Evolutionary conservation across 2,888 invertebrate genomes (phyloP), one percentile per base, ranked within the genome.

Genomic region (Trileptium ribeirensis): DNA sequence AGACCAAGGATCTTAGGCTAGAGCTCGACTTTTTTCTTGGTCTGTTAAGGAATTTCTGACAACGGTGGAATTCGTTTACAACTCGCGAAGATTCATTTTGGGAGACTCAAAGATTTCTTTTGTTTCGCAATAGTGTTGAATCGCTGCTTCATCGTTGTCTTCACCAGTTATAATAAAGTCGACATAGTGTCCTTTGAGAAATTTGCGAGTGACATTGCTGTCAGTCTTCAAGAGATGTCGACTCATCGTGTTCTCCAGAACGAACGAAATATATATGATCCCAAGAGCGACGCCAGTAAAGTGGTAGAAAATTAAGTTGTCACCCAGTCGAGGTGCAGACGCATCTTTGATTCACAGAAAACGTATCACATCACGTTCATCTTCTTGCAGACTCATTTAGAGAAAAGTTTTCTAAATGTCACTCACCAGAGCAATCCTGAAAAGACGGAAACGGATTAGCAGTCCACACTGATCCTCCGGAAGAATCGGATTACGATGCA

Each of bases 401-500:
- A 82, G 79, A 64, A 85, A 85, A 1, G 84, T 83, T 67, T 85
- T 85, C 74, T 85, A 83, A 3, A 84, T 77, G 74, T 84, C 84
- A 19, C 83, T 74, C 0, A 83, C 38, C 1, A 85, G 24, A 0
- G 83, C 39, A n/a, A 67, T 78, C 2, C 37, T 31, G 0, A 38
- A 1, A 0, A 67, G 40, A n/a, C 86, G 67, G 1, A 83, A 38
- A 33, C 79, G 64, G 19, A 85, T 19, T 1, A 84, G 29, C 15
- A 85, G 80, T 0, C 79, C 81, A 1, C 64, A 3, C 29, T 83
- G 67, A 0, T 80, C 39, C n/a, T 79, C 79, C 0, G 85, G 64
- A 0, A 79, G 33, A 0, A 78, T 37, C 3, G 83, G 83, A n/a
- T 84, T 85, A 0, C 77, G 39, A 31, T 64, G 67, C 0, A 84